These are phyloP conservation scores for Pipa parva DNA, from an alignment of 2,113 vertebrate genomes.

Conservation along the genomic window DNA sequence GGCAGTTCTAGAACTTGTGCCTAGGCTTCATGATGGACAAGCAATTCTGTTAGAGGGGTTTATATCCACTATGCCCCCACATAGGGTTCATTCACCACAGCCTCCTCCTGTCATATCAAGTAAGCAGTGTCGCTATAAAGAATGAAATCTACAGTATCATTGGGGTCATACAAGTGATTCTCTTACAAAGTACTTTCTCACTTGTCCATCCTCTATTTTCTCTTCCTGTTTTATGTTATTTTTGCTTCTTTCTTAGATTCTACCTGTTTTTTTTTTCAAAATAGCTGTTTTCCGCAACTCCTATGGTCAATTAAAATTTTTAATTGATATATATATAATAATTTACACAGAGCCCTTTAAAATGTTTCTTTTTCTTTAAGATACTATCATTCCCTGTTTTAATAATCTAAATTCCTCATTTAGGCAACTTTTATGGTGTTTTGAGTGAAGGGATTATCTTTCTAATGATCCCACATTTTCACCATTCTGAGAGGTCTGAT, in stretches of 20 bases:
- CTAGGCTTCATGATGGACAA: conserved; percentile 5
- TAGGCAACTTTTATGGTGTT: background rate
- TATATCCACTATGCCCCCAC: conserved; percentile 15
- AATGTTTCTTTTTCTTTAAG: no score
- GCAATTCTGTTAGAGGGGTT: conserved; percentile 28
- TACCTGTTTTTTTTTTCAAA: background rate
- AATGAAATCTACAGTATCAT: no score
- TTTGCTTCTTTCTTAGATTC: background rate
- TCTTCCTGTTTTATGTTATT: no score
- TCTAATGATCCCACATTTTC: background rate
- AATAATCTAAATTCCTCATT: no score
- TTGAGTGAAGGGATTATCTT: background rate
- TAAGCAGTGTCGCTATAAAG: no score
- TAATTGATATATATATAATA: no score
- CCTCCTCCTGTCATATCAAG: conserved; percentile 27
- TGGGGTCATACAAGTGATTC: background rate
- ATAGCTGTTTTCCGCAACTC: no score
- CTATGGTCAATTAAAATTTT: no score
- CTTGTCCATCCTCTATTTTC: background rate
- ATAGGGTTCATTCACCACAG: conserved; percentile 10
- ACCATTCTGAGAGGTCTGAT: conserved; percentile 7
- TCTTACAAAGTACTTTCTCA: background rate
- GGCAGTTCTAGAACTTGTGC: conserved; percentile 4
- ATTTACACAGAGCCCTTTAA: no score
- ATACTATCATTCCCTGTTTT: no score